Evolutionary conservation across 2,888 invertebrate species (phyloP).

Genomic region (Tenodera sinensis): DNA sequence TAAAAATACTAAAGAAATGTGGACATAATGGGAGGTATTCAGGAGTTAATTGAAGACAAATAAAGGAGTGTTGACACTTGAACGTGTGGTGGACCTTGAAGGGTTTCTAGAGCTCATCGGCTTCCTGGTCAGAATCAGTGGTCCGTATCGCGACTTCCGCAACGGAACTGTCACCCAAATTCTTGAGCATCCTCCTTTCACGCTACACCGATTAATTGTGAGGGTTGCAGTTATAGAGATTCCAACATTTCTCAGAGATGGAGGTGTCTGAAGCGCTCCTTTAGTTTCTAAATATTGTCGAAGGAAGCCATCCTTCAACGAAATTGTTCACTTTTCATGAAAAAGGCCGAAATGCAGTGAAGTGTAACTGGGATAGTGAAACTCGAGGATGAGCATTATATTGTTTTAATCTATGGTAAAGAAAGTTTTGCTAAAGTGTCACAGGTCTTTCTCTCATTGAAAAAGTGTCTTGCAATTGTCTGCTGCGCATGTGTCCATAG

Average conservation of each 20-base stretch:
- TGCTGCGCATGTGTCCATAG: background rate
- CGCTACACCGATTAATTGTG: too few species aligned
- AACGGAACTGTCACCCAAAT: background rate
- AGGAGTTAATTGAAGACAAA: background rate
- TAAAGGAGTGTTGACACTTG: background rate
- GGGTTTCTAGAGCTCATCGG: background rate
- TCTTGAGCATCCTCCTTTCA: too few species aligned
- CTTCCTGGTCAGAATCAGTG: background rate
- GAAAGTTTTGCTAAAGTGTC: background rate
- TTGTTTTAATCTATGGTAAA: background rate
- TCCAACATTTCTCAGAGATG: too few species aligned
- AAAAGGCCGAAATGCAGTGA: background rate
- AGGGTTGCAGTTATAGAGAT: too few species aligned
- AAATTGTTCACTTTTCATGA: background rate
- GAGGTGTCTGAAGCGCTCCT: too few species aligned
- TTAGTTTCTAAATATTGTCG: too few species aligned
- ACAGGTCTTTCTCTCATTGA: background rate
- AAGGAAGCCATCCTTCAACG: too few species aligned
- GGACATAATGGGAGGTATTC: background rate
- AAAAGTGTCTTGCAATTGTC: background rate
- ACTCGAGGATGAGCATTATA: background rate
- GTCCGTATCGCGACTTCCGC: background rate
- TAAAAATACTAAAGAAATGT: background rate
- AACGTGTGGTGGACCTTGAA: background rate
- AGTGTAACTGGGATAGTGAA: background rate